These are phyloP conservation scores for Syngnathus acus DNA, from an alignment of 2,797 vertebrate genomes.

Conservation along the genomic window DNA sequence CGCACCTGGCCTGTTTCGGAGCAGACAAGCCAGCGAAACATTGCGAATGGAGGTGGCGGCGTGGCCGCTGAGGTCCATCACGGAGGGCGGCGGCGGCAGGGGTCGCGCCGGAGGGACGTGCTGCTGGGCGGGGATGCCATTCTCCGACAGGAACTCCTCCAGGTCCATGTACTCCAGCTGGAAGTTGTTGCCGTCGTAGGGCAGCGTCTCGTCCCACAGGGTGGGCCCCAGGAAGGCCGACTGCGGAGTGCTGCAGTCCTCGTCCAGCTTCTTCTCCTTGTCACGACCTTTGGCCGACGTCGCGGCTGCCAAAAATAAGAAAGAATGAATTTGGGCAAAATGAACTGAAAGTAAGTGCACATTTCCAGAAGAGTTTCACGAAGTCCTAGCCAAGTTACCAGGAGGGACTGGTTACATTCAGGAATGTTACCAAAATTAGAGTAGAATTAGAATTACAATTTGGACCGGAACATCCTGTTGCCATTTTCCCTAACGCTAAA, in stretches of 20 bases:
- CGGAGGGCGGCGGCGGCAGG: conserved; percentile 55
- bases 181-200: conserved; percentile 87
- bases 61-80: conserved; percentile 86
- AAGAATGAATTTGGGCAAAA: too few species aligned
- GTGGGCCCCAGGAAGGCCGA: conserved; percentile 93
- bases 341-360: too few species aligned
- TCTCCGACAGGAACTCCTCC: conserved; percentile 91
- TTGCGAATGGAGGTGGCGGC: conserved; percentile 76
- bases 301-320: conserved; percentile 25
- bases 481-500: too few species aligned
- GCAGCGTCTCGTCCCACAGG: conserved; percentile 92
- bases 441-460: too few species aligned
- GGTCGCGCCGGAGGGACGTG: conserved; percentile 37
- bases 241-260: conserved; percentile 76
- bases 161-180: conserved; percentile 97
- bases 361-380: too few species aligned
- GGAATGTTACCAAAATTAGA: too few species aligned
- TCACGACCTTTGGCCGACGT: conserved; percentile 74
- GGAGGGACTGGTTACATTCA: too few species aligned
- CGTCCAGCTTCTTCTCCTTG: conserved; percentile 87
- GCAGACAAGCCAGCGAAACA: conserved; percentile 72
- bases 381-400: too few species aligned
- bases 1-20: conserved; percentile 65
- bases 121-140: conserved; percentile 77
- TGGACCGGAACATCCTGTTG: too few species aligned